Conservation (phyloP, 2,797 vertebrate species). For the Alectoris magna region DNA sequence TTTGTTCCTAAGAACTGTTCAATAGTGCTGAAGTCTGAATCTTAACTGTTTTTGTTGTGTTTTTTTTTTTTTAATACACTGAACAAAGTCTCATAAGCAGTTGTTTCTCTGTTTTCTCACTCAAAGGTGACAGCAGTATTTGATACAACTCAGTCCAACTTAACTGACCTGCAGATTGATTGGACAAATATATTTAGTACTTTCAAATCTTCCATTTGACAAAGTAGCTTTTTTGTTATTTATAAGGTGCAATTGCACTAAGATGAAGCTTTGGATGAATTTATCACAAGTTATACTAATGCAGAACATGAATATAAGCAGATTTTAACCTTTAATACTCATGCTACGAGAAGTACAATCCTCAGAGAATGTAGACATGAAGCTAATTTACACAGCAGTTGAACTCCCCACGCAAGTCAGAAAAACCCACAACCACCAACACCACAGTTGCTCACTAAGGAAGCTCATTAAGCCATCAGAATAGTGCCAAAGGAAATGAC, state of each 20-base stretch:
- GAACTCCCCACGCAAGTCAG: not conserved
- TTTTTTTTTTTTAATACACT: no score
- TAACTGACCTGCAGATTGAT: not conserved
- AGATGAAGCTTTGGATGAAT: not conserved
- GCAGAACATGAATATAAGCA: not conserved
- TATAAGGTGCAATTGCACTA: not conserved
- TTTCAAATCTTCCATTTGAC: not conserved
- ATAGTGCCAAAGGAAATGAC: fast-evolving
- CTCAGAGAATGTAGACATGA: not conserved
- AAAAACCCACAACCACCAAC: not conserved
- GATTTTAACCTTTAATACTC: not conserved
- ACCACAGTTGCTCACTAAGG: not conserved
- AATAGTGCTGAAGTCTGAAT: not conserved
- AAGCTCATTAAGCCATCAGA: not conserved
- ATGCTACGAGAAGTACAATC: not conserved
- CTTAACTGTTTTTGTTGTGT: not conserved
- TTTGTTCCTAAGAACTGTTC: not conserved
- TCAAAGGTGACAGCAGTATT: not conserved
- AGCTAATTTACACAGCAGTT: not conserved
- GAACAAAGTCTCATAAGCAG: no score
- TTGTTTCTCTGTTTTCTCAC: not conserved
- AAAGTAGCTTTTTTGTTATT: not conserved
- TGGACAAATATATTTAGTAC: not conserved
- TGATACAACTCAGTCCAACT: not conserved
- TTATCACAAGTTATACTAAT: not conserved